Evolutionary conservation across 2,113 vertebrate species (phyloP), one percentile per base, ranked within the genome.

Genomic region (Illadopsis cleaveri): DNA sequence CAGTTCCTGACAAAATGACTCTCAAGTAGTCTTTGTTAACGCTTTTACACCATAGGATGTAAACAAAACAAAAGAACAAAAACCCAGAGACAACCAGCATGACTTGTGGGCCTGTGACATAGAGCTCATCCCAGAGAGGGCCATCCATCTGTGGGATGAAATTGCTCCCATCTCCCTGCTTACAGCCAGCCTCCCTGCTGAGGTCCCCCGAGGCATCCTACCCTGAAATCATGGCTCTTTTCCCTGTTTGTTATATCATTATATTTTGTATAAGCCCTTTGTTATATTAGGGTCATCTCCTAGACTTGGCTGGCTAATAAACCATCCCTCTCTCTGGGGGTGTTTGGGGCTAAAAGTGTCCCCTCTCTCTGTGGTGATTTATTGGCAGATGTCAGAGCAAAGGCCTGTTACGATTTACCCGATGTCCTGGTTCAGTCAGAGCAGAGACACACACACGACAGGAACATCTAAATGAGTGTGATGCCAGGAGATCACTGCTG

Each of bases 251-350:
- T 81, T 89, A 22, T 35, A 56, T 40, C 10, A 17, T 82, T 95
- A 33, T 66, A 50, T 89, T 95, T 91, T 95, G 42, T 81, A 62
- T 68, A 94, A 89, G 65, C 38, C 38, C 48, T 82, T 79, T 94
- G 85, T 95, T 96, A 85, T 93, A 91, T 93, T 82, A 93, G 58
- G 66, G 82, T 95, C 92, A 88, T 92, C 70, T 56, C 68, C 82
- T 69, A 57, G 78, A n/a, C 71, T 44, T 95, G 92, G 76, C 88
- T 90, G 82, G 79, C 70, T 94, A 92, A 94, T 95, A 93, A 96
- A 91, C 56, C 92, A 61, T 90, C 69, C 53, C 48, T 91, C 53
- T 87, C 75, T 93, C 86, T 82, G 60, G 60, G 86, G 56, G 23
- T 42, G 18, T 85, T 72, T 85, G 75, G 40, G 58, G 58, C 83